Evolutionary conservation across 2,888 invertebrate species (phyloP).

Genomic region (Autographa pulchrina): DNA sequence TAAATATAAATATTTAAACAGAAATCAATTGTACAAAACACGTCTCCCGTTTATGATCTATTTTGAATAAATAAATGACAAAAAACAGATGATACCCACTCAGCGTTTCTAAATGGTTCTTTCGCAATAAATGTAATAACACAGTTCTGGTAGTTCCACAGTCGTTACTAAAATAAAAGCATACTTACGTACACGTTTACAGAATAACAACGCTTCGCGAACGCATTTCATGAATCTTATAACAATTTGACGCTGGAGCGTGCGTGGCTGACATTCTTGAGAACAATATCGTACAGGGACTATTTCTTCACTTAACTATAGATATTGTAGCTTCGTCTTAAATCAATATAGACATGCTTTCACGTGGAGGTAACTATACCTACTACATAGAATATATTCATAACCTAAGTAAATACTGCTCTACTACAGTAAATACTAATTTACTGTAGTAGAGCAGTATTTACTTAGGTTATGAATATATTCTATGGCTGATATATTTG

Average conservation of each 20-base stretch:
- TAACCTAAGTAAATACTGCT: too few species aligned
- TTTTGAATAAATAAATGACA: not conserved
- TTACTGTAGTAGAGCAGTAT: not conserved
- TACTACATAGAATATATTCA: too few species aligned
- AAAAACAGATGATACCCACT: constrained; percentile 2
- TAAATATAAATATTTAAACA: not conserved
- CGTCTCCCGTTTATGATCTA: not conserved
- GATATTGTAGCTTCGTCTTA: constrained; percentile 17
- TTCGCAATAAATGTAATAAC: constrained; percentile 19
- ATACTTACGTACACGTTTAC: constrained; percentile 34
- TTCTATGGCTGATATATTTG: not conserved
- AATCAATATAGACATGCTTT: not conserved
- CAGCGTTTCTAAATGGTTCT: constrained; percentile 12
- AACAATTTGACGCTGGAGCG: constrained; percentile 52
- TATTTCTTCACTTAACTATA: constrained; percentile 41
- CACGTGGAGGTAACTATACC: not conserved
- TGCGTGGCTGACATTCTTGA: constrained; percentile 54
- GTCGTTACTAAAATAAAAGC: constrained; percentile 34
- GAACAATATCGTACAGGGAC: constrained; percentile 41
- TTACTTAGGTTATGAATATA: not conserved
- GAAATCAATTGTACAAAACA: not conserved
- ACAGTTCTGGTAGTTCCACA: constrained; percentile 26
- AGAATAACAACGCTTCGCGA: constrained; percentile 36
- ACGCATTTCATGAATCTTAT: constrained; percentile 58
- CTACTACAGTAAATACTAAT: too few species aligned